These are phyloP conservation scores for Lepeophtheirus nordmannii DNA, from an alignment of 2,888 invertebrate genomes.

Conservation along the genomic window DNA sequence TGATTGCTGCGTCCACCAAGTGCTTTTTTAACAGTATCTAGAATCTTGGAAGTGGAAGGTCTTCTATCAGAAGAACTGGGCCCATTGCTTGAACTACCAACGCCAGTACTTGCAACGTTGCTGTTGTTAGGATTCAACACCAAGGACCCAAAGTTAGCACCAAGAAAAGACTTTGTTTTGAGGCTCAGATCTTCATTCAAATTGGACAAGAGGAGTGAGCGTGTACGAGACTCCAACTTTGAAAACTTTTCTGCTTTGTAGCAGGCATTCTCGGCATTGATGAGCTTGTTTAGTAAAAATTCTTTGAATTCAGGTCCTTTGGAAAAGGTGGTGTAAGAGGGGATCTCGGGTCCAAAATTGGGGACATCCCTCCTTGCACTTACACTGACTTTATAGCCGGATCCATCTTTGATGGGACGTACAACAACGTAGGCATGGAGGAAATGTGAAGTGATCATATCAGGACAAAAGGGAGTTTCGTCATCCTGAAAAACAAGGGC, in stretches of 20 bases:
- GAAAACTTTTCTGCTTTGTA: conserved; percentile 97
- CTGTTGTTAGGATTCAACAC: background rate
- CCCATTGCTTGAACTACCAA: background rate
- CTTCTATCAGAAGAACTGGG: background rate
- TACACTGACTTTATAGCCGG: conserved; percentile 72
- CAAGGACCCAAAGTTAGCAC: background rate
- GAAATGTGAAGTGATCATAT: conserved; percentile 97
- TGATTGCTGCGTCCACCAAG: conserved; percentile 5
- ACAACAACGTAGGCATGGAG: conserved; percentile 92
- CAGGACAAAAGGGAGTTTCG: conserved; percentile 92
- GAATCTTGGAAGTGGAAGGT: conserved; percentile 14
- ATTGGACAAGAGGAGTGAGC: conserved; percentile 70
- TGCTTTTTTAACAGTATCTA: conserved; percentile 20
- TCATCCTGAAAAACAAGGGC: conserved; percentile 61
- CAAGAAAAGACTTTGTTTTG: conserved; percentile 16
- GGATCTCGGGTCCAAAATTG: conserved; percentile 86
- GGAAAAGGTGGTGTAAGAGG: conserved; percentile 73
- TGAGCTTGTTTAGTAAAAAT: conserved; percentile 85
- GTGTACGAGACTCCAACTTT: conserved; percentile 78
- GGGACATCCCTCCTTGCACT: conserved; percentile 94
- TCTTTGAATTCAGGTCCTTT: conserved; percentile 87
- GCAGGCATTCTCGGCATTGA: conserved; percentile 94
- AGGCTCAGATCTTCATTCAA: conserved; percentile 54
- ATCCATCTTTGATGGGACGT: conserved; percentile 66
- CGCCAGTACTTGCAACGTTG: background rate